Conservation (phyloP, 2,113 vertebrate genomes). For the Balaenoptera acutorostrata region DNA sequence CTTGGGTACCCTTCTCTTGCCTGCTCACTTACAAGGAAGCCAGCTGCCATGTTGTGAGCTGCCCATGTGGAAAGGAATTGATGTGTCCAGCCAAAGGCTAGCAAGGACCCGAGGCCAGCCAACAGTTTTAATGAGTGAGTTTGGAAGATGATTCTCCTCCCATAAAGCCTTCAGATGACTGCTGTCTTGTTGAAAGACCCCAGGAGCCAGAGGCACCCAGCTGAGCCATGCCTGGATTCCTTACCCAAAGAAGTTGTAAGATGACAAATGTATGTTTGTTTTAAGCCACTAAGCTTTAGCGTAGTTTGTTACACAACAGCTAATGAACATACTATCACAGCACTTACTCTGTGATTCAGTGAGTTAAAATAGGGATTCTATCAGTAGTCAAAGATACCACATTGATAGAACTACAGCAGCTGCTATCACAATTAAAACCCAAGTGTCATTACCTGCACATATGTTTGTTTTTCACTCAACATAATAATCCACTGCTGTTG, state of each 20-base stretch:
- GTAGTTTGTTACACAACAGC: background rate
- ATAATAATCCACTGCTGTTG: background rate
- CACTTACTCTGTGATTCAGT: background rate
- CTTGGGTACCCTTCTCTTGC: background rate
- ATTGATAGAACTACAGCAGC: background rate
- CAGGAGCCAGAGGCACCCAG: background rate
- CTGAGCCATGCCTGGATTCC: background rate
- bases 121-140: background rate
- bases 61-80: background rate
- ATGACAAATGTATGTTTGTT: background rate
- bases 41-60: background rate
- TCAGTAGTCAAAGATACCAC: background rate
- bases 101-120: background rate
- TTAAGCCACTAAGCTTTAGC: background rate
- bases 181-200: background rate
- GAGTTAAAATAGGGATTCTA: background rate
- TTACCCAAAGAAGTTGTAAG: background rate
- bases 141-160: background rate
- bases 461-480: background rate
- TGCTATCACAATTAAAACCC: background rate
- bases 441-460: too few relatives aligned
- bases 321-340: background rate
- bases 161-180: background rate
- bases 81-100: background rate
- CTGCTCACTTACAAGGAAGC: background rate